Percentiles rank a stretch among this genome's conserved stretches.
Evolutionary conservation across 92 coral and sea anemone species (phyloP).

Genomic region (Actinernus sp.): DNA sequence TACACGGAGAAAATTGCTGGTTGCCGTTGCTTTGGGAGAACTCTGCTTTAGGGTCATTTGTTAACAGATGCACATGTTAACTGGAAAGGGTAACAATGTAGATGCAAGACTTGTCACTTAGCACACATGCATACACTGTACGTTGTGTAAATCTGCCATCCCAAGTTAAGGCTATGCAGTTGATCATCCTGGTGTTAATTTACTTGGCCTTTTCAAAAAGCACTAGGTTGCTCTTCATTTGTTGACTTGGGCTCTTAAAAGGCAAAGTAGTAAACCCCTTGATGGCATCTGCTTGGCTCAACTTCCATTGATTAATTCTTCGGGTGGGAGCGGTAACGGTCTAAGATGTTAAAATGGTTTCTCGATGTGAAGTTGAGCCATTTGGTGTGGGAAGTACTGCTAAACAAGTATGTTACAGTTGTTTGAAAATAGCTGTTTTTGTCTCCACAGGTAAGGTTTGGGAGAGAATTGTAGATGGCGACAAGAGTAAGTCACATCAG

Average conservation of each 20-base stretch:
- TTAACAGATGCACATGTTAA: too few relatives aligned
- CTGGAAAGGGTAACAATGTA: too few relatives aligned
- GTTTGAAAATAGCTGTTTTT: conserved; percentile 27
- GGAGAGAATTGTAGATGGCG: conserved; percentile 91
- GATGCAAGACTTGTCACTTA: conserved; percentile 20
- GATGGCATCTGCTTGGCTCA: conserved; percentile 10
- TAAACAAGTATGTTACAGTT: not conserved
- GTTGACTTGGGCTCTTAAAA: not conserved
- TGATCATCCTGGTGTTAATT: not conserved
- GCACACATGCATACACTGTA: conserved; percentile 23
- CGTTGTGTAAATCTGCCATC: conserved; percentile 17
- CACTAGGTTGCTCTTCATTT: too few relatives aligned
- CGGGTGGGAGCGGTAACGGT: not conserved
- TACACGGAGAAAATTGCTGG: too few relatives aligned
- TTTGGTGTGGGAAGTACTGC: conserved; percentile 18
- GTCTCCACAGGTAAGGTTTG: conserved; percentile 72
- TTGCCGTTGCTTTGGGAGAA: too few relatives aligned
- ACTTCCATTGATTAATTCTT: conserved; percentile 3
- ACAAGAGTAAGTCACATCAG: conserved; percentile 95
- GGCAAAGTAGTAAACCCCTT: not conserved
- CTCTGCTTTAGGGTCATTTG: too few relatives aligned
- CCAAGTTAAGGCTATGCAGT: conserved; percentile 21
- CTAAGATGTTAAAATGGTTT: not conserved
- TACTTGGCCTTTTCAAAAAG: not conserved
- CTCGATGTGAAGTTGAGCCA: conserved; percentile 13